Evolutionary conservation across 1,140 invertebrate species (phyloP).

Genomic region (Meloidogyne exigua): DNA sequence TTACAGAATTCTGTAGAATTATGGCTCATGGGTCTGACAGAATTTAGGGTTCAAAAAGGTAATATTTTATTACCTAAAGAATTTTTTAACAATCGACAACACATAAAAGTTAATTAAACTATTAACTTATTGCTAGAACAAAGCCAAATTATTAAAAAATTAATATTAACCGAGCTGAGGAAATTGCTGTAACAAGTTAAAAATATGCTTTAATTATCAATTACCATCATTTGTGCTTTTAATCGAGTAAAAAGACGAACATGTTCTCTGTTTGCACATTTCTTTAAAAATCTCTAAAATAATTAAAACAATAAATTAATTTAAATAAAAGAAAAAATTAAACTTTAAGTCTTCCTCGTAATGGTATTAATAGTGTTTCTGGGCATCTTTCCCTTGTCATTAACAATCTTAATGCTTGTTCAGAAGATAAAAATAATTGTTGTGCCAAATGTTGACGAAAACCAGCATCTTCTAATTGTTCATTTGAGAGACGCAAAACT

Average conservation of each 20-base stretch:
- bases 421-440: constrained; percentile 17
- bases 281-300: constrained; percentile 30
- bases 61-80: no score
- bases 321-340: constrained; percentile 5
- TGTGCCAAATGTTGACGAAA: constrained; percentile 27
- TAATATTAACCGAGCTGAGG: no score
- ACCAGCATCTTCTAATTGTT: constrained; percentile 34
- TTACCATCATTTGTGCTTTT: constrained; percentile 14
- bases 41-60: no score
- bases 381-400: constrained; percentile 15
- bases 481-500: constrained; percentile 31
- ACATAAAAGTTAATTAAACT: no score
- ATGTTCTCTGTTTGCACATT: constrained; percentile 24
- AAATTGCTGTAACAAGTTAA: no score
- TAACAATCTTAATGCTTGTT: constrained; percentile 20
- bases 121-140: no score
- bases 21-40: no score
- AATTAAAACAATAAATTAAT: constrained; percentile 2
- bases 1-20: no score
- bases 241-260: constrained; percentile 13
- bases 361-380: constrained; percentile 21
- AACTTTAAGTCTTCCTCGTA: constrained; percentile 27
- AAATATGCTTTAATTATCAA: neutral
- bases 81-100: no score
- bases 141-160: no score